Evolutionary conservation across 1,140 invertebrate species (phyloP).

Genomic region (Bombus waltoni): DNA sequence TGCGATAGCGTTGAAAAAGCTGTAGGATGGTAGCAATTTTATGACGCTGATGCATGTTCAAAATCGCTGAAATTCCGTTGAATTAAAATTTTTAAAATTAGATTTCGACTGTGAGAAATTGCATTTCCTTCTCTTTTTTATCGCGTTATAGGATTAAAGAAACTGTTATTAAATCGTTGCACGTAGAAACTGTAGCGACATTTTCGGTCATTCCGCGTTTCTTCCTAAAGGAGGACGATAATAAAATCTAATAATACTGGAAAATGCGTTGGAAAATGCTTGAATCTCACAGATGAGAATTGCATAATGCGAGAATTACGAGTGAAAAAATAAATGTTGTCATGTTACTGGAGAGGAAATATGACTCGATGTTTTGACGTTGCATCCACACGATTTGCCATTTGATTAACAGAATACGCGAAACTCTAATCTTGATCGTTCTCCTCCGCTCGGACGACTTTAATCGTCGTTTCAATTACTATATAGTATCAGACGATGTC

Average conservation of each 20-base stretch:
- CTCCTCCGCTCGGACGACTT: background rate
- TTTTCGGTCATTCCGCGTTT: too few species aligned
- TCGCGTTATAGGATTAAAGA: too few species aligned
- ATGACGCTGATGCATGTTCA: too few species aligned
- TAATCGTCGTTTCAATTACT: background rate
- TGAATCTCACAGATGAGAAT: background rate
- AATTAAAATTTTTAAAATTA: too few species aligned
- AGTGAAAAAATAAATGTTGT: background rate
- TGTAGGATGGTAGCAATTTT: too few species aligned
- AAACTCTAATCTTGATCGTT: background rate
- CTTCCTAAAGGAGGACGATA: too few species aligned
- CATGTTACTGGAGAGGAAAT: background rate
- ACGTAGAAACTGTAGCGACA: too few species aligned
- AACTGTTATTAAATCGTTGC: too few species aligned
- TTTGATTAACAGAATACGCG: background rate
- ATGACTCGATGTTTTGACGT: background rate
- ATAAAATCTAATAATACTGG: background rate
- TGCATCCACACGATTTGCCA: background rate
- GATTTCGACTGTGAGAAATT: too few species aligned
- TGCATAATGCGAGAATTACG: background rate
- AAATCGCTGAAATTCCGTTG: too few species aligned
- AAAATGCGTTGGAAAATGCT: background rate
- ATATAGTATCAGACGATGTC: background rate
- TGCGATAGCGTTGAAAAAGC: too few species aligned
- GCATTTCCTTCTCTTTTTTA: too few species aligned